Evolutionary conservation across 1,140 invertebrate genomes (phyloP), one percentile per base, ranked within the genome.

Genomic region (Papilio machaon): DNA sequence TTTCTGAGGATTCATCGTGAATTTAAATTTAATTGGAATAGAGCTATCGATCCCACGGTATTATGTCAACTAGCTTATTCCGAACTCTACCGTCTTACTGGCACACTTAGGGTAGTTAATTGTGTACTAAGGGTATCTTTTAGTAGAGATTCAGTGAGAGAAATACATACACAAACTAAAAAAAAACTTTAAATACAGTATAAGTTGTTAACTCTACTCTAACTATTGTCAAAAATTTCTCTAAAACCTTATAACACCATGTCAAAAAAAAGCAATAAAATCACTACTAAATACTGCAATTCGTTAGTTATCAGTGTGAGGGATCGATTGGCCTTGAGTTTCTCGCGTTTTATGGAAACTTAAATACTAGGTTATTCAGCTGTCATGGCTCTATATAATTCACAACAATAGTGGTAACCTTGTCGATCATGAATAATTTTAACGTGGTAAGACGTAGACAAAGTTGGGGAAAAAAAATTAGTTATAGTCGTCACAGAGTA

Each of bases 391-490:
- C 30, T 70, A 70, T 15, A 35, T 35, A 38, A 70, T 70, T 70
- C 23, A 70, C 52, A 67, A 67, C 23, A 70, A 35, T 70, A 70
- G 64, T 23, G 19, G 19, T 15, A 70, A 38, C 64, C 64, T 70
- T 70, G 64, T 35, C 64, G 23, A 35, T 70, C 64, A 70, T 70
- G 64, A 70, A 70, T 70, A 70, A 70, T 70, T 70, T 70, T 70
- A 70, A 38, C 30, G 64, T 30, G 15, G 64, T 38, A 30, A 70
- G 64, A 35, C 64, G 17, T 19, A 19, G 54, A 58, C 54, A 6
- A 30, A 15, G 64, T 35, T 7, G 64, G 38, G 38, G 64, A 35
- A 70, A 70, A 38, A 70, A 17, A 35, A 35, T 70, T 30, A 30
- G 23, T 70, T 70, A 70, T 17, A 17, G 64, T 70, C 11, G 64